Evolutionary conservation across 2,113 vertebrate species (phyloP).

Genomic region (Dolichotis patagonum): DNA sequence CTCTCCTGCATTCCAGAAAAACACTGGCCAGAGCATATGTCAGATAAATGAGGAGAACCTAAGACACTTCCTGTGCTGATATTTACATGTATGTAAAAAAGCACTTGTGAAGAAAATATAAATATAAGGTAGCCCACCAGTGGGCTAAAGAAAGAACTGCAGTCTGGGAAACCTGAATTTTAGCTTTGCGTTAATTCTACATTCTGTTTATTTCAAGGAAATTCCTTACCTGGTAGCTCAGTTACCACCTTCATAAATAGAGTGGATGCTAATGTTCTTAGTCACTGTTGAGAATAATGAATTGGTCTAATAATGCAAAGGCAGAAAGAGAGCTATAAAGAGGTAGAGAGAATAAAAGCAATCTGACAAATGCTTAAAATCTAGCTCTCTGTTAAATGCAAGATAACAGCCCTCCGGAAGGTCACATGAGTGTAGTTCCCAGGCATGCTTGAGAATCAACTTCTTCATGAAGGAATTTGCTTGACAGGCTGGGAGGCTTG

Average conservation of each 20-base stretch:
- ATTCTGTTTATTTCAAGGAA: slow-evolving; percentile 25
- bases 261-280: background rate
- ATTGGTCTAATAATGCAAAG: background rate
- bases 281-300: background rate
- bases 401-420: background rate
- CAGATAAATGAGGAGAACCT: background rate
- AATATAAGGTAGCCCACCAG: slow-evolving; percentile 57
- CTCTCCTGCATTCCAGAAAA: background rate
- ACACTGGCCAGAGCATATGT: background rate
- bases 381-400: background rate
- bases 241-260: background rate
- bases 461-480: slow-evolving; percentile 61
- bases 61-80: background rate
- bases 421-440: background rate
- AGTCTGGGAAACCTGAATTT: background rate
- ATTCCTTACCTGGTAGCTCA: background rate
- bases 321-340: background rate
- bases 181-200: background rate
- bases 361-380: background rate
- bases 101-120: slow-evolving; percentile 29
- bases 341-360: slow-evolving; percentile 5
- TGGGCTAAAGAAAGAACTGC: slow-evolving; percentile 56
- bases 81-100: slow-evolving; percentile 36
- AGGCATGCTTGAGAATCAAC: slow-evolving; percentile 38
- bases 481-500: slow-evolving; percentile 36